phyloP scores from a whole-genome alignment of 1,140 invertebrate genomes.

The Cylas formicarius region DNA sequence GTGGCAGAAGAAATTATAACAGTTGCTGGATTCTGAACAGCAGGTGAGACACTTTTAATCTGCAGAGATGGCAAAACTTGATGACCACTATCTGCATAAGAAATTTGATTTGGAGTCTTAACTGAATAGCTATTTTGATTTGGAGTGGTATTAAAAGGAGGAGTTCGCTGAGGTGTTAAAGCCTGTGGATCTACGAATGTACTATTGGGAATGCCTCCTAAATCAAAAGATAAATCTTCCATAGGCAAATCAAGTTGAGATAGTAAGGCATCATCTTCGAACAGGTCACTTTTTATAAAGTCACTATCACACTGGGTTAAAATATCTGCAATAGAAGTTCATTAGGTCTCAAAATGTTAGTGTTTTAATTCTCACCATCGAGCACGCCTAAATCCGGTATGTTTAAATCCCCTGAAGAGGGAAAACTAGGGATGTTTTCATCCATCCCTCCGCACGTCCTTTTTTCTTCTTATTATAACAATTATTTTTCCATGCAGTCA shows the following conservation, averaged over 20 bases:
- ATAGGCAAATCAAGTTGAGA: slow-evolving; percentile 35
- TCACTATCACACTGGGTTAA: slow-evolving; percentile 38
- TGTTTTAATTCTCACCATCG: slow-evolving; percentile 35
- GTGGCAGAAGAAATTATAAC: slow-evolving; percentile 34
- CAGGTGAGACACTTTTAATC: slow-evolving; percentile 10
- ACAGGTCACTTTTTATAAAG: slow-evolving; percentile 35
- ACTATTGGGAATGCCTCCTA: slow-evolving; percentile 29
- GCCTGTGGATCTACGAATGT: slow-evolving; percentile 28
- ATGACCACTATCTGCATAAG: background rate
- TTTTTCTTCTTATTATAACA: background rate
- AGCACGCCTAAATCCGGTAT: slow-evolving; percentile 34
- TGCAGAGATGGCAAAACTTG: background rate
- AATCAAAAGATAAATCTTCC: slow-evolving; percentile 36
- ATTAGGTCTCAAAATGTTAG: slow-evolving; percentile 8
- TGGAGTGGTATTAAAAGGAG: slow-evolving; percentile 5
- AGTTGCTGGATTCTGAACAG: slow-evolving; percentile 22
- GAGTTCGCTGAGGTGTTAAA: slow-evolving; percentile 17
- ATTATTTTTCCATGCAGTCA: slow-evolving; percentile 28
- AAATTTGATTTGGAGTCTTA: background rate
- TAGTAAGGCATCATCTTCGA: slow-evolving; percentile 35
- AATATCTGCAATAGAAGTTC: slow-evolving; percentile 32
- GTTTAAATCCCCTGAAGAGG: slow-evolving; percentile 34
- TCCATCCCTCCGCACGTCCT: slow-evolving; percentile 28
- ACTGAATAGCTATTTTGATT: background rate
- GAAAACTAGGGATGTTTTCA: slow-evolving; percentile 31